Conservation (phyloP, 92 coral and sea anemone genomes). For the Siderastrea siderea region DNA sequence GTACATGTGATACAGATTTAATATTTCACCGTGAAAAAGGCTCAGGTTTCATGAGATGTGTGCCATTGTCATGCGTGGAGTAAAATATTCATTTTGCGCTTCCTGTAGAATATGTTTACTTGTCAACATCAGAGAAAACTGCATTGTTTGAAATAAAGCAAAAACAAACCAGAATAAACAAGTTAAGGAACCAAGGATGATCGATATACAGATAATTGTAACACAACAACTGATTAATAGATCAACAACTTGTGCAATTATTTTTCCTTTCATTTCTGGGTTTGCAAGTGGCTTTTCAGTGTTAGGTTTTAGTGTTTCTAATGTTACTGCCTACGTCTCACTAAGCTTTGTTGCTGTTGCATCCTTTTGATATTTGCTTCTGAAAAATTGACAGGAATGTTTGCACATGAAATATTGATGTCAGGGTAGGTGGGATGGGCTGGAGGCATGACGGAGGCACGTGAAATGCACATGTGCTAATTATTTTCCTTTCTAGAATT, state of each 20-base stretch:
- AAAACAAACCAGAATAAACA: too few species aligned
- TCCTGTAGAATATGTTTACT: background rate
- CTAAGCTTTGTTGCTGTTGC: background rate
- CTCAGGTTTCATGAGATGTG: background rate
- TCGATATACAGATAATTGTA: too few species aligned
- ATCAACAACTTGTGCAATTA: background rate
- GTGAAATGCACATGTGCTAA: background rate
- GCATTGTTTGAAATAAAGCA: too few species aligned
- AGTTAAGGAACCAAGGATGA: too few species aligned
- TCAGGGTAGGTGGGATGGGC: conserved; percentile 21
- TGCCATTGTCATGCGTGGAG: background rate
- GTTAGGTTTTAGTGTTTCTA: too few species aligned
- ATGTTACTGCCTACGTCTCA: too few species aligned
- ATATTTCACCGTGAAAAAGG: background rate
- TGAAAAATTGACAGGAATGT: background rate
- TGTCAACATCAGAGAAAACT: too few species aligned
- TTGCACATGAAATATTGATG: background rate
- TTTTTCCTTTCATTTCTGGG: background rate
- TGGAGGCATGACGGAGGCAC: background rate
- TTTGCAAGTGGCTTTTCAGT: background rate
- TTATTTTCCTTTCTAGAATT: too few species aligned
- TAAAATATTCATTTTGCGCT: background rate
- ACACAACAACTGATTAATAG: background rate
- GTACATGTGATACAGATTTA: background rate
- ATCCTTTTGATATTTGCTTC: background rate